Percentiles rank a stretch among this genome's conserved stretches.
These are phyloP conservation scores for Corvus hawaiiensis DNA, from an alignment of 2,113 vertebrate species.

Conservation along the genomic window DNA sequence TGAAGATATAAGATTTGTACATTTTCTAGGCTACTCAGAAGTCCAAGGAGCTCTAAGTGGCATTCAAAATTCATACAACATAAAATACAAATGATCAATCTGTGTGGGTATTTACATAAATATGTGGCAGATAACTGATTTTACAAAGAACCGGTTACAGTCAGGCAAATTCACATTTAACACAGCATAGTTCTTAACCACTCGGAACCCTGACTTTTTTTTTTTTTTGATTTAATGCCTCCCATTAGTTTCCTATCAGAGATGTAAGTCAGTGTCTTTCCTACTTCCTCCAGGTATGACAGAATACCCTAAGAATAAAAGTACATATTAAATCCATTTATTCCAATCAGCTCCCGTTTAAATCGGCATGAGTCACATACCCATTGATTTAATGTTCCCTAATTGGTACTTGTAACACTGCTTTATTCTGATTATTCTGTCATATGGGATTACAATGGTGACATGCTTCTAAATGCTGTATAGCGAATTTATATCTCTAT, in stretches of 20 bases:
- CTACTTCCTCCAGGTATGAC: constrained; percentile 65
- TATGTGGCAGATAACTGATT: neutral
- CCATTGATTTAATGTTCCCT: constrained; percentile 72
- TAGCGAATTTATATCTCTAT: constrained; percentile 37
- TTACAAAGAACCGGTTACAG: neutral
- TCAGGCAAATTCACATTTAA: constrained; percentile 42
- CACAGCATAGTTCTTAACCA: constrained; percentile 1
- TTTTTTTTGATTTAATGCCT: constrained; percentile 29
- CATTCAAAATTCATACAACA: neutral
- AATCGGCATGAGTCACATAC: constrained; percentile 59
- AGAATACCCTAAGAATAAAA: constrained; percentile 72
- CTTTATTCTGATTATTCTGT: constrained; percentile 71
- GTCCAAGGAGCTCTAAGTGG: neutral
- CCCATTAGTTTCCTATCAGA: constrained; percentile 67
- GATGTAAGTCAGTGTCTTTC: constrained; percentile 62
- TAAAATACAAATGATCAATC: neutral
- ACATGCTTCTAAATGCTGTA: constrained; percentile 59
- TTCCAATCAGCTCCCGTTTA: constrained; percentile 71
- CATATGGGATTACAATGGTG: constrained; percentile 56
- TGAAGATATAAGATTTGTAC: neutral
- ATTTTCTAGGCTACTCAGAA: neutral
- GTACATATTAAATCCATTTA: constrained; percentile 73
- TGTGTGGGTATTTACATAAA: neutral
- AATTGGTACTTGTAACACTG: constrained; percentile 66
- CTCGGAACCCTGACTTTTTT: neutral